Percentiles rank a stretch among this genome's conserved stretches.
phyloP scores from a whole-genome alignment of 2,888 invertebrate species.

The Nemotelus nigrinus region DNA sequence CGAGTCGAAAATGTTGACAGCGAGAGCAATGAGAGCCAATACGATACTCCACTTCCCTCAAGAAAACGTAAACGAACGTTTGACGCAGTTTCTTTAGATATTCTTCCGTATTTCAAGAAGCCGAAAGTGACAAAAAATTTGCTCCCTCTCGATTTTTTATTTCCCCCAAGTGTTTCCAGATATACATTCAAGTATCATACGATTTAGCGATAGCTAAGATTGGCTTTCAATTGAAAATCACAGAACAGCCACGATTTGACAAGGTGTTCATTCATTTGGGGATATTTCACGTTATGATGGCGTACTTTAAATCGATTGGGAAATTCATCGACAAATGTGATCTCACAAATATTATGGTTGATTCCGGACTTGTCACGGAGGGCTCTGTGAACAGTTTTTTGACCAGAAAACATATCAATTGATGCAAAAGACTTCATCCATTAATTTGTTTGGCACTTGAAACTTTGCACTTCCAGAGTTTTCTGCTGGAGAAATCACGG shows the following conservation, averaged over 20 bases:
- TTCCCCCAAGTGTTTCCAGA: conserved; percentile 53
- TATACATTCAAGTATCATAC: conserved; percentile 54
- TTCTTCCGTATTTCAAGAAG: no score
- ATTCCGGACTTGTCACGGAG: not conserved
- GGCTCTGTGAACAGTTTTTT: not conserved
- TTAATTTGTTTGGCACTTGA: not conserved
- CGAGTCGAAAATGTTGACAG: no score
- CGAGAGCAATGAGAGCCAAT: no score
- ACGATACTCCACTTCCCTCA: no score
- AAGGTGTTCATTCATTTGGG: conserved; percentile 60
- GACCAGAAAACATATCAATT: conserved; percentile 43
- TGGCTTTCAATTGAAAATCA: conserved; percentile 54
- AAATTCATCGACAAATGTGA: conserved; percentile 54
- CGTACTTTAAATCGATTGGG: conserved; percentile 56
- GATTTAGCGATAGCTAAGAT: conserved; percentile 57
- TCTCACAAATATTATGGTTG: not conserved
- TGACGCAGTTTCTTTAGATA: no score
- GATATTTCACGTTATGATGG: conserved; percentile 57
- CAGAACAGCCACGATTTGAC: conserved; percentile 55
- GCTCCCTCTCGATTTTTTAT: no score
- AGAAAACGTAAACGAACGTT: no score
- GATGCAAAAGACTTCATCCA: conserved; percentile 46
- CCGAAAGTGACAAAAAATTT: no score
- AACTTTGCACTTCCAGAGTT: no score
- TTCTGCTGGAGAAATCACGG: conserved; percentile 53